Evolutionary conservation across 2,797 vertebrate species (phyloP).

Genomic region (Helicolenus hilgendorfi): DNA sequence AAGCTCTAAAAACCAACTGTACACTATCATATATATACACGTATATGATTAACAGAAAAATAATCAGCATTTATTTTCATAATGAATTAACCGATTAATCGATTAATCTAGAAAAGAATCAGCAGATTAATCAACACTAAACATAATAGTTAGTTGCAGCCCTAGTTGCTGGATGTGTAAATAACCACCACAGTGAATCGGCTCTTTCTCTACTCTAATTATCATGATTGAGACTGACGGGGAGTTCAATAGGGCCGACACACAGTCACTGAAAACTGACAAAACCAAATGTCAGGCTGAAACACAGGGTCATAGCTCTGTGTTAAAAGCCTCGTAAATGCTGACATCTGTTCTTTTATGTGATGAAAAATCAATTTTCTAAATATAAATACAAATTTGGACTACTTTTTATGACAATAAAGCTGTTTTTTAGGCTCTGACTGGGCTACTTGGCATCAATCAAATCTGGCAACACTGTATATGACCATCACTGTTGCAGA

Average conservation of each 20-base stretch:
- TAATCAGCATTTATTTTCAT: too few relatives aligned
- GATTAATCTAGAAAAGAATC: too few relatives aligned
- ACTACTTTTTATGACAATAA: background rate
- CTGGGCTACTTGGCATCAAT: background rate
- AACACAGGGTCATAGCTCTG: background rate
- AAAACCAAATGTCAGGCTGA: constrained; percentile 17
- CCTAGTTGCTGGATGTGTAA: background rate
- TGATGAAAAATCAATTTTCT: background rate
- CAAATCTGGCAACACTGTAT: background rate
- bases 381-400: background rate
- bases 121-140: too few relatives aligned
- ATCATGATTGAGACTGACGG: constrained; percentile 45
- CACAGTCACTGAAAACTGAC: constrained; percentile 8
- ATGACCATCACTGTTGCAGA: background rate
- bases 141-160: too few relatives aligned
- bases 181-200: constrained; percentile 4
- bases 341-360: background rate
- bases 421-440: background rate
- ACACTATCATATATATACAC: too few relatives aligned
- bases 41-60: too few relatives aligned
- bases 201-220: background rate
- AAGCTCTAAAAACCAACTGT: background rate
- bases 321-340: background rate
- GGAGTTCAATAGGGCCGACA: constrained; percentile 16
- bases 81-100: too few relatives aligned